These are phyloP conservation scores for Apamea anceps DNA, from an alignment of 2,888 invertebrate genomes.

Conservation along the genomic window DNA sequence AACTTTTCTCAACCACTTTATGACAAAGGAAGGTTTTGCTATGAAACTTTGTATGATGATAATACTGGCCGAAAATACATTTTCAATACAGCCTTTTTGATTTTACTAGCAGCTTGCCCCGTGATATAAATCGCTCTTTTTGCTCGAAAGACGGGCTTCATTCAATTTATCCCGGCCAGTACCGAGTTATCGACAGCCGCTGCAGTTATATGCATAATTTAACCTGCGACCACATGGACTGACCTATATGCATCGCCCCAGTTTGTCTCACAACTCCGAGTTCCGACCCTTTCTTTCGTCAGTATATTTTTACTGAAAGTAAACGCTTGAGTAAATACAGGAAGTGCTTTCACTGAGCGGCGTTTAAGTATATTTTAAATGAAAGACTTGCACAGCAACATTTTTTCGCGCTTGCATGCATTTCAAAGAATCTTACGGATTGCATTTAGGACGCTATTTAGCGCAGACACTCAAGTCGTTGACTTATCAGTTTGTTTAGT, in stretches of 20 bases:
- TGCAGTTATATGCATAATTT: slow-evolving; percentile 73
- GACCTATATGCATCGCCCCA: slow-evolving; percentile 68
- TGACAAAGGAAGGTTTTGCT: background rate
- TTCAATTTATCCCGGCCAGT: slow-evolving; percentile 48
- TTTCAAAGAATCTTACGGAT: slow-evolving; percentile 55
- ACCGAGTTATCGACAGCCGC: slow-evolving; percentile 63
- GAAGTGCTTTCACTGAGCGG: slow-evolving; percentile 50
- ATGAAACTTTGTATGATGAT: too few species aligned
- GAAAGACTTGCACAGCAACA: slow-evolving; percentile 50
- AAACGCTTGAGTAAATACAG: slow-evolving; percentile 62
- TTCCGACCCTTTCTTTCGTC: slow-evolving; percentile 62
- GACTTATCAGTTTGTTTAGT: slow-evolving; percentile 31
- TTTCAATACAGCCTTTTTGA: background rate
- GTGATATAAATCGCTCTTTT: slow-evolving; percentile 13
- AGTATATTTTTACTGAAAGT: slow-evolving; percentile 62
- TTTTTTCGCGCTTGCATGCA: slow-evolving; percentile 54
- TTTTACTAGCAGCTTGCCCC: background rate
- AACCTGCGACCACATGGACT: slow-evolving; percentile 62
- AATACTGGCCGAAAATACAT: background rate
- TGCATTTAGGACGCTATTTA: slow-evolving; percentile 43
- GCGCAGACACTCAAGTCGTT: slow-evolving; percentile 19
- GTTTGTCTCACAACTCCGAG: slow-evolving; percentile 65
- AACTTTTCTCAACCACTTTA: background rate
- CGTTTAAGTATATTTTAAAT: slow-evolving; percentile 53
- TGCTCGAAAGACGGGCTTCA: slow-evolving; percentile 44